Evolutionary conservation across 2,888 invertebrate species (phyloP), one percentile per base, ranked within the genome.

Genomic region (Hirtodrosophila trivittata): DNA sequence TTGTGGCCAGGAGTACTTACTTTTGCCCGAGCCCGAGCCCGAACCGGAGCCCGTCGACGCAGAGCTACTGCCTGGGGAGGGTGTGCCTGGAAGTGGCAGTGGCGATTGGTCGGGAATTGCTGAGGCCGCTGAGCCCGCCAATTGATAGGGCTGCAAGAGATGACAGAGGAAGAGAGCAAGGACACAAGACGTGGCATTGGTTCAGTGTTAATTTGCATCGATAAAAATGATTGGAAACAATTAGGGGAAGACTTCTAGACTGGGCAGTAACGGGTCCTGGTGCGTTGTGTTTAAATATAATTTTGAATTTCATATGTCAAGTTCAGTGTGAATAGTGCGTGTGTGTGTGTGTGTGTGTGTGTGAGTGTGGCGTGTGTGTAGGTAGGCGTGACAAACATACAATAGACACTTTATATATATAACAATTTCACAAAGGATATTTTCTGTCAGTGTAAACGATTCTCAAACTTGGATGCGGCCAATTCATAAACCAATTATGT

Each of bases 1-100:
- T 30, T n/a, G 5, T 6, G 8, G 6, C 5, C 3, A 7, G 0
- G n/a, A n/a, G n/a, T 13, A 78, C 83, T 88, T 77, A 89, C 90
- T 89, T 83, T 89, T 89, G 83, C 89, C 89, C 59, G 88, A 88
- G 38, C 89, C 95, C 55, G 77, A 77, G 33, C 95, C 95, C 87
- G 95, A 95, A 89, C 95, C 95, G 81, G 94, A 95, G 89, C 95
- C 95, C 88, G 95, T 95, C 85, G 95, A 95, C 86, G 95, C 95
- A 87, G 95, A 95, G 92, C 95, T 94, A 92, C 94, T 95, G 93
- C 95, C 95, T 93, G 95, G 95, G 90, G 96, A 95, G 93, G 95
- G 91, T 89, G 91, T 95, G 93, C 95, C 96, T 88, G 95, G 92
- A 91, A 92, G 90, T 89, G 95, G 92, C 91, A 92, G 91, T 91